Evolutionary conservation across 1,140 invertebrate species (phyloP), one percentile per base, ranked within the genome.

Genomic region (Cheumatopsyche charites): DNA sequence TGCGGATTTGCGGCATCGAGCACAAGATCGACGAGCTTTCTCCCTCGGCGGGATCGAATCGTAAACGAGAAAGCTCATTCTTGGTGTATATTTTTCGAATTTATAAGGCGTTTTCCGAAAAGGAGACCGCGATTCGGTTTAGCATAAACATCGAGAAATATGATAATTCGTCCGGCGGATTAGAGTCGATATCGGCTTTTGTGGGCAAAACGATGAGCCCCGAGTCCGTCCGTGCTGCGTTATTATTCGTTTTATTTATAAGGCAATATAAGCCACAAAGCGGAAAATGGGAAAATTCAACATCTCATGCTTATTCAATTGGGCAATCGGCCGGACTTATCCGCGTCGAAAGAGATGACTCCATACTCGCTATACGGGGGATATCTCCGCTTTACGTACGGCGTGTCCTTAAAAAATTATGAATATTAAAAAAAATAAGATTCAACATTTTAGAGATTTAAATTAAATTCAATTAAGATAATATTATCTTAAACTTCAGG

Each of bases 171-270:
- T 17, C 55, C 19, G 21, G 55, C 21, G 23, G 23, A 58, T 58
- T 58, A 58, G 55, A 58, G 23, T 58, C 21, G 55, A 58, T 58
- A 58, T 58, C 55, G 21, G 55, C 23, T 52, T 58, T 58, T 58
- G 55, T 58, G 23, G 25, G 55, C 21, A 23, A 58, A 58, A 58
- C 21, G 55, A 58, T 58, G 55, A 58, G 55, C 21, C 21, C 55
- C 3, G 6, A 58, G 55, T 58, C 19, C 21, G 55, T 19, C 19
- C n/a, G 47, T 15, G 19, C 9, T 15, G 47, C 23, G 23, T 66
- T 66, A 66, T 66, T 66, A 66, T 47, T 66, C 63, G 43, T 66
- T 66, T 66, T 66, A 66, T 66, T 66, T 66, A 66, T 66, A 66
- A 42, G 43, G 63, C 41, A 66, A 66, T 66, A 47, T 47, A 66